These are phyloP conservation scores for Odontomyia ornata DNA, from an alignment of 2,888 invertebrate species.

Conservation along the genomic window DNA sequence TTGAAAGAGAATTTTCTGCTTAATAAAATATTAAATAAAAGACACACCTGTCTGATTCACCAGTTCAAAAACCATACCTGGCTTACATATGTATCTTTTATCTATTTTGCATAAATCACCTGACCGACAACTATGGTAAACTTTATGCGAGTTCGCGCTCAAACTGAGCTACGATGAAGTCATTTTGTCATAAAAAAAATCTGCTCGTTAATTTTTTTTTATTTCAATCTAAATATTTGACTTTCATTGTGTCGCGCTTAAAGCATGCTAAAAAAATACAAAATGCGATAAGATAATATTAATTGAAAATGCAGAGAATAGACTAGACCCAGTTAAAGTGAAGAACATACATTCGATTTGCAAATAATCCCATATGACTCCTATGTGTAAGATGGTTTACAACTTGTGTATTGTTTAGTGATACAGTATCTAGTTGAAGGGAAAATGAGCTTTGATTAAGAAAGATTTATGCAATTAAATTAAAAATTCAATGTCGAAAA, in stretches of 20 bases:
- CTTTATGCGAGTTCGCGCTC: not conserved
- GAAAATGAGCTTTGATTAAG: too few relatives aligned
- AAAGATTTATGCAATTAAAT: too few relatives aligned
- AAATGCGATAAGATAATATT: not conserved
- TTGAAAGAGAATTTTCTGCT: too few relatives aligned
- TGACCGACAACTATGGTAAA: not conserved
- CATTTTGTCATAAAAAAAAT: not conserved
- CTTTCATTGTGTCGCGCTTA: not conserved
- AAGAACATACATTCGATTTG: too few relatives aligned
- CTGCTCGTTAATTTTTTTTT: not conserved
- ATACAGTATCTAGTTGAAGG: too few relatives aligned
- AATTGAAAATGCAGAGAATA: not conserved
- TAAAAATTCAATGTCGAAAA: too few relatives aligned
- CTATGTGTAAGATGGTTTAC: too few relatives aligned
- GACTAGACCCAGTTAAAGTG: too few relatives aligned
- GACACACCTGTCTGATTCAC: conserved; percentile 6
- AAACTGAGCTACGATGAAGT: not conserved
- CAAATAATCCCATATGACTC: too few relatives aligned
- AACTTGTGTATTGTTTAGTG: too few relatives aligned
- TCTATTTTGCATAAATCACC: not conserved
- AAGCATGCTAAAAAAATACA: too few relatives aligned
- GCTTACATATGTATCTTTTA: not conserved
- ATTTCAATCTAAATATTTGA: not conserved
- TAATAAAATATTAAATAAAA: not conserved
- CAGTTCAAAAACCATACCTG: too few relatives aligned